Conservation (phyloP, 2,888 invertebrate genomes). For the Pollenia amentaria region DNA sequence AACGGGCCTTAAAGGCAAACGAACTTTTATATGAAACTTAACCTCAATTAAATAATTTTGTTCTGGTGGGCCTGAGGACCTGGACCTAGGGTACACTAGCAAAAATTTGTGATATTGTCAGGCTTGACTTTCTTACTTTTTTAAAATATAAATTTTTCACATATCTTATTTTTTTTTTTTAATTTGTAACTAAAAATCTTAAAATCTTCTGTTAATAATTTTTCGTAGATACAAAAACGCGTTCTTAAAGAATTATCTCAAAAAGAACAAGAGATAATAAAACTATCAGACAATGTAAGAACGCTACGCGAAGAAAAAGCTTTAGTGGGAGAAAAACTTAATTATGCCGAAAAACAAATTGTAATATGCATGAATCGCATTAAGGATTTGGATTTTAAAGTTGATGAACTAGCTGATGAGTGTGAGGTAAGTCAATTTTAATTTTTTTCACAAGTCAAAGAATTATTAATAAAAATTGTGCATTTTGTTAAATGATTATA, state of each 20-base stretch:
- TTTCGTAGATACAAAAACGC: constrained; percentile 79
- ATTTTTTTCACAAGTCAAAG: background rate
- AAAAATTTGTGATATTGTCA: no score
- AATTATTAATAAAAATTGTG: background rate
- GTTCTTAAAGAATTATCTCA: constrained; percentile 79
- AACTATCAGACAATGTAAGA: constrained; percentile 77
- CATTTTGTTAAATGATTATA: constrained; percentile 51
- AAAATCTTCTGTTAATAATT: background rate
- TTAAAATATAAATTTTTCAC: no score
- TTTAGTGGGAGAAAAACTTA: constrained; percentile 78
- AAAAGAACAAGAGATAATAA: constrained; percentile 79
- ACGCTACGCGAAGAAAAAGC: constrained; percentile 77
- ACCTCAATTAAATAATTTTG: no score
- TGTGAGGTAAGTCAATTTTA: constrained; percentile 76
- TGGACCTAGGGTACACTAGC: no score
- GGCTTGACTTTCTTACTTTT: no score
- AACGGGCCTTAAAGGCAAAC: no score
- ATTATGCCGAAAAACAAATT: constrained; percentile 77
- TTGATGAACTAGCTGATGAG: constrained; percentile 75
- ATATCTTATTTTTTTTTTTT: no score
- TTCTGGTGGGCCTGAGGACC: no score
- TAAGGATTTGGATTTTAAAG: constrained; percentile 77
- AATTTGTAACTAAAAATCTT: no score
- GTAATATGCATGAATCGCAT: constrained; percentile 77
- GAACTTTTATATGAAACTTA: no score